These are phyloP conservation scores for Mayetiola destructor DNA, from an alignment of 2,888 invertebrate species.

Conservation along the genomic window DNA sequence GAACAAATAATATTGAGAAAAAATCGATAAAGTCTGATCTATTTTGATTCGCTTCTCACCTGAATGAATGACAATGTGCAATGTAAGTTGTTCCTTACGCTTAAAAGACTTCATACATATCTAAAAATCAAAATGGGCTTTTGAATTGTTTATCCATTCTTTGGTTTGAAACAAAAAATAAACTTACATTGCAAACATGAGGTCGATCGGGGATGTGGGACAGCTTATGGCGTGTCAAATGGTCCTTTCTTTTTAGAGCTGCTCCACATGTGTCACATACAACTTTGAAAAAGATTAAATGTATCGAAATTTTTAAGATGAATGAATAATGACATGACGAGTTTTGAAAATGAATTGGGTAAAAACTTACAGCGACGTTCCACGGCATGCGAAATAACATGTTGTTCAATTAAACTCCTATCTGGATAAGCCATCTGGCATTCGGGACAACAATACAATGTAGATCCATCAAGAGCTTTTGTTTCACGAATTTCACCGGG, in stretches of 20 bases:
- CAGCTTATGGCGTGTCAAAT: conserved; percentile 72
- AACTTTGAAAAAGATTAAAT: too few relatives aligned
- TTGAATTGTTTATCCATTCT: background rate
- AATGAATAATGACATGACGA: too few relatives aligned
- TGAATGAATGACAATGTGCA: conserved; percentile 81
- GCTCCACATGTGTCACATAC: conserved; percentile 66
- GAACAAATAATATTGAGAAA: background rate
- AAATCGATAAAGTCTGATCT: too few relatives aligned
- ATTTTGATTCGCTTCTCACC: too few relatives aligned
- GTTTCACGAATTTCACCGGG: conserved; percentile 38
- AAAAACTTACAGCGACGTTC: conserved; percentile 69
- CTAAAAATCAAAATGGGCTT: conserved; percentile 21
- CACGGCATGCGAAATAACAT: conserved; percentile 72
- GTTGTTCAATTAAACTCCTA: conserved; percentile 67
- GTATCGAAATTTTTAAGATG: too few relatives aligned
- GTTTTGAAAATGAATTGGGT: too few relatives aligned
- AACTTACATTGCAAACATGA: conserved; percentile 60
- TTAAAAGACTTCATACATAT: conserved; percentile 77
- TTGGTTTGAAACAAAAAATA: background rate
- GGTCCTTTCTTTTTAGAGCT: conserved; percentile 73
- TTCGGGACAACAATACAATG: conserved; percentile 73
- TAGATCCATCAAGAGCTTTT: conserved; percentile 62
- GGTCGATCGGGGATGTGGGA: conserved; percentile 81
- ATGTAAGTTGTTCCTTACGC: conserved; percentile 72
- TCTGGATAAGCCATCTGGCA: conserved; percentile 85